These are phyloP conservation scores for Pseudomyrmex concolor DNA, from an alignment of 1,140 invertebrate species.

Conservation along the genomic window DNA sequence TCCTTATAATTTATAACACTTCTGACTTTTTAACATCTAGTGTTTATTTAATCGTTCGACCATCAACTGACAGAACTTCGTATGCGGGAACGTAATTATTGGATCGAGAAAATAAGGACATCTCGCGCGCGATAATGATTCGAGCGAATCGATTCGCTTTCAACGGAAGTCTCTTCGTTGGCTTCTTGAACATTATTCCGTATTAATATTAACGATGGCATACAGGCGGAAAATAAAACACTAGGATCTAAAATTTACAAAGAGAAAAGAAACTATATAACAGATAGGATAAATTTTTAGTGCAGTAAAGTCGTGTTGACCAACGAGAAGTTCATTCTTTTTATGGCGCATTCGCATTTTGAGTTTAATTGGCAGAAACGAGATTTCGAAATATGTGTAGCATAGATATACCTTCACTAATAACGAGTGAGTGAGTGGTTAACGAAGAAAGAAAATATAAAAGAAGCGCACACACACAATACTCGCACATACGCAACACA, in stretches of 20 bases:
- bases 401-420: conserved; percentile 62
- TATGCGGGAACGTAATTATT: conserved; percentile 40
- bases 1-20: too few species aligned
- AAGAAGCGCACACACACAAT: not conserved
- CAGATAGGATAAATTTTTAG: not conserved
- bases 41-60: conserved; percentile 4
- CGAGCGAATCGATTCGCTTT: conserved; percentile 66
- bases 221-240: not conserved
- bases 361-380: conserved; percentile 67
- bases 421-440: conserved; percentile 43
- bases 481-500: not conserved
- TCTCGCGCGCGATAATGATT: conserved; percentile 49
- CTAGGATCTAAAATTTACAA: not conserved
- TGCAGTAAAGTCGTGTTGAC: conserved; percentile 37
- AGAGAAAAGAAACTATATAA: not conserved
- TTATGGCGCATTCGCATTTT: conserved; percentile 59
- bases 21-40: conserved; percentile 13
- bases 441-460: conserved; percentile 51
- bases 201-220: conserved; percentile 19
- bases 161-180: conserved; percentile 48
- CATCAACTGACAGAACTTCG: conserved; percentile 3
- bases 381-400: conserved; percentile 64
- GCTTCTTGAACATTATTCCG: conserved; percentile 19
- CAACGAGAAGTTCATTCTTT: conserved; percentile 56
- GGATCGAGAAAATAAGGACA: conserved; percentile 54